Evolutionary conservation across 2,113 vertebrate genomes (phyloP).

Genomic region (Opisthocomus hoazin): DNA sequence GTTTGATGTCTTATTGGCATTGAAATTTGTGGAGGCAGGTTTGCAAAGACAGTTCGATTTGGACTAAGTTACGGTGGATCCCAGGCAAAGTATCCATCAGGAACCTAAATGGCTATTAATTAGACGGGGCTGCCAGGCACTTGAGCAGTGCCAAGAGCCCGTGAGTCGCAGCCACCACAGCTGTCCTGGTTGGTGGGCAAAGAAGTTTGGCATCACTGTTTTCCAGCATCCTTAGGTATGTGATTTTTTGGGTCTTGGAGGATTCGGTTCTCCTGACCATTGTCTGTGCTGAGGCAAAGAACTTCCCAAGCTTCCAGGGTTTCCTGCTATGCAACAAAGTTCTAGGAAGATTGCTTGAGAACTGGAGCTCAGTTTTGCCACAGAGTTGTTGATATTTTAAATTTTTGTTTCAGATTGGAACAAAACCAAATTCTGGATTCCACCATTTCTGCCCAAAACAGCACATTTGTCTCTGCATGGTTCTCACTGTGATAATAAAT

Average conservation of each 20-base stretch:
- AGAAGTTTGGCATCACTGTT: neutral
- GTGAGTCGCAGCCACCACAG: neutral
- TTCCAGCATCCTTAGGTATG: neutral
- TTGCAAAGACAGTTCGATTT: neutral
- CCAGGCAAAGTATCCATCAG: neutral
- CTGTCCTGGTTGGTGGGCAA: neutral
- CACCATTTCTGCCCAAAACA: neutral
- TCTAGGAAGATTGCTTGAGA: neutral
- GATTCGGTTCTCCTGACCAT: neutral
- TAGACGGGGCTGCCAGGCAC: neutral
- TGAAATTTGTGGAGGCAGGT: neutral
- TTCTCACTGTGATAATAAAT: neutral
- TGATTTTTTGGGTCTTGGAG: neutral
- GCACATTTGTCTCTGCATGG: neutral
- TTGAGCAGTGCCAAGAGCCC: neutral
- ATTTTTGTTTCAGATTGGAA: neutral
- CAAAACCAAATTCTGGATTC: neutral
- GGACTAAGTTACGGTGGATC: neutral
- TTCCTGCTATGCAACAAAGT: neutral
- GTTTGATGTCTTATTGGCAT: neutral
- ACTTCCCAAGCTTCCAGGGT: neutral
- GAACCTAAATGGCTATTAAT: neutral
- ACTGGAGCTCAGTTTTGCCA: neutral
- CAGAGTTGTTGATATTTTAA: neutral
- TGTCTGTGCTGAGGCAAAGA: neutral